A percentile compares a stretch with the other conserved stretches of the same genome.
phyloP scores from a whole-genome alignment of 2,113 vertebrate genomes.

The Charina bottae region DNA sequence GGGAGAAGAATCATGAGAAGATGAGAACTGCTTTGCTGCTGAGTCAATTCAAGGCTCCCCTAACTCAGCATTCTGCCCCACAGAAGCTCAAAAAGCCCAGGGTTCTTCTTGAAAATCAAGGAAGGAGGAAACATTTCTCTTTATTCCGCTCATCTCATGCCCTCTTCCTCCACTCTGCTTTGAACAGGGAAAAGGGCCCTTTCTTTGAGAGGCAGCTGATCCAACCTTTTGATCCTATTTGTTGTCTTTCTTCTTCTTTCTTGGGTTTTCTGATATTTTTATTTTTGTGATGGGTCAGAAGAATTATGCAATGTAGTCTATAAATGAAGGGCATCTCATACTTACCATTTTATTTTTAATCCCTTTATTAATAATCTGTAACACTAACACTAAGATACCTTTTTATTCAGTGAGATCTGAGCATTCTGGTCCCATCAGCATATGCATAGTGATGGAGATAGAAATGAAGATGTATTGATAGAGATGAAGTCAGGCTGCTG shows the following conservation, averaged over 20 bases:
- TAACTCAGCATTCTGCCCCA: neutral
- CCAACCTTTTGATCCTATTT: too few relatives aligned
- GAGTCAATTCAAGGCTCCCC: neutral
- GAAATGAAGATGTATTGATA: neutral
- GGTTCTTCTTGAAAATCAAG: neutral
- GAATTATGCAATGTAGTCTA: neutral
- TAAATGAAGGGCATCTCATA: neutral
- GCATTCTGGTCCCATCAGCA: too few relatives aligned
- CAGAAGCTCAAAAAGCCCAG: neutral
- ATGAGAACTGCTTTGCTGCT: neutral
- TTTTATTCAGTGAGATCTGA: neutral
- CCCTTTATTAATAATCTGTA: neutral
- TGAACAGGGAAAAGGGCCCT: neutral
- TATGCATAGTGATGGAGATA: too few relatives aligned
- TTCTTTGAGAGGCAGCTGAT: neutral
- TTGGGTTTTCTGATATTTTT: too few relatives aligned
- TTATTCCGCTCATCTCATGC: neutral
- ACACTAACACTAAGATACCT: neutral
- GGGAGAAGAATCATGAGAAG: neutral
- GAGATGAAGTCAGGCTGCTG: neutral
- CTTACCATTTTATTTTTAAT: neutral
- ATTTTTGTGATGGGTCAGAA: neutral
- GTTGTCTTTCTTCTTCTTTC: neutral
- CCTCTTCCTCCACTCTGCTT: neutral
- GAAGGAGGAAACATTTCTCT: neutral